Evolutionary conservation across 2,113 vertebrate species (phyloP).

Genomic region (Nicator chloris): DNA sequence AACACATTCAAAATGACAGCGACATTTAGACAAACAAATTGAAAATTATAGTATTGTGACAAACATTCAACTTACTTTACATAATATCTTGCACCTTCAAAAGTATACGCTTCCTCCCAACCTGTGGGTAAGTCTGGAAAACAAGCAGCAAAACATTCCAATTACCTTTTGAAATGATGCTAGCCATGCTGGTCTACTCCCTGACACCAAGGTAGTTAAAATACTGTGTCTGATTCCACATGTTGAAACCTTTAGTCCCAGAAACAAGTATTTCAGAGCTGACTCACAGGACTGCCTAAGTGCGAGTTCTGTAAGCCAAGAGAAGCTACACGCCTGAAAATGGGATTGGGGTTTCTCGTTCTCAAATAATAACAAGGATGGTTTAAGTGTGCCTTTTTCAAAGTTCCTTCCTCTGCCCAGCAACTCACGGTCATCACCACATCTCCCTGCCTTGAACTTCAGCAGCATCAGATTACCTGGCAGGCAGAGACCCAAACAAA

Average conservation of each 20-base stretch:
- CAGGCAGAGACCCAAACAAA: background rate
- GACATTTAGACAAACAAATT: background rate
- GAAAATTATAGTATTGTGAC: background rate
- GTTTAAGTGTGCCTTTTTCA: background rate
- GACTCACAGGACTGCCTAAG: background rate
- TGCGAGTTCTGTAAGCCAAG: background rate
- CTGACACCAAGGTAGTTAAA: background rate
- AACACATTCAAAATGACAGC: background rate
- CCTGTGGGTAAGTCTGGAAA: slow-evolving; percentile 92
- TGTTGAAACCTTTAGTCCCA: background rate
- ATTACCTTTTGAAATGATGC: background rate
- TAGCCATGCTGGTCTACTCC: background rate
- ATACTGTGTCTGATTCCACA: background rate
- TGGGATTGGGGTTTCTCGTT: background rate
- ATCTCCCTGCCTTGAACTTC: background rate
- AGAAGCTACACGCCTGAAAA: background rate
- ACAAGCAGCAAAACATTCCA: slow-evolving; percentile 37
- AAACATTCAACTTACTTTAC: slow-evolving; percentile 88
- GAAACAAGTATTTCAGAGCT: background rate
- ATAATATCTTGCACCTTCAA: slow-evolving; percentile 96
- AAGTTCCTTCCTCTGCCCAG: background rate
- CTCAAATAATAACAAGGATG: background rate
- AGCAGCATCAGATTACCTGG: background rate
- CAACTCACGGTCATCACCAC: rapidly evolving
- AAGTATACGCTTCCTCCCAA: slow-evolving; percentile 98